These are phyloP conservation scores for Thunnus albacares DNA, from an alignment of 2,797 vertebrate species.

Conservation along the genomic window DNA sequence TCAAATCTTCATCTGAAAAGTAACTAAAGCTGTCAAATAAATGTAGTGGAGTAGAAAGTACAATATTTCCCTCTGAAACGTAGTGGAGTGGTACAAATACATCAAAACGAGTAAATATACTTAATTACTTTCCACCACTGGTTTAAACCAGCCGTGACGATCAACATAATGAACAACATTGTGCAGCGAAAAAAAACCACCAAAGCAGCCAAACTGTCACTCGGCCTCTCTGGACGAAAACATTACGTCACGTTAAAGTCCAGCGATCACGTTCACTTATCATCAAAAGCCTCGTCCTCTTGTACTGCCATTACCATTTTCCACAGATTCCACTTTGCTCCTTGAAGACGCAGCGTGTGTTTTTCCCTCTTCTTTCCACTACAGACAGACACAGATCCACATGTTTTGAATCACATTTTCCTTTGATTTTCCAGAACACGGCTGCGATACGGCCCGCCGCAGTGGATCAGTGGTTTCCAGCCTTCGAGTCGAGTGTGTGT, in stretches of 20 bases:
- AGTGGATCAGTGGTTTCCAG: conserved; percentile 40
- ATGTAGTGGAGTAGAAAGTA: too few species aligned
- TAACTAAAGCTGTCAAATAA: too few species aligned
- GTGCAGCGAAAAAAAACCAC: not conserved
- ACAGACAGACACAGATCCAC: conserved; percentile 49
- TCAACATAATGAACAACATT: too few species aligned
- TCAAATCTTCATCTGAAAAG: too few species aligned
- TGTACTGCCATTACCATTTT: not conserved
- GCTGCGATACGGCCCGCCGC: conserved; percentile 48
- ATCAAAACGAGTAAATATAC: too few species aligned
- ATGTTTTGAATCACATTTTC: conserved; percentile 69
- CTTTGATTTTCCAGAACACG: conserved; percentile 68
- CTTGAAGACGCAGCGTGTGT: not conserved
- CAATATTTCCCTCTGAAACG: too few species aligned
- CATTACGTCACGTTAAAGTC: conserved; percentile 52
- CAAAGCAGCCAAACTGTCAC: too few species aligned
- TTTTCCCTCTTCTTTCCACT: conserved; percentile 25
- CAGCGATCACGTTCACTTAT: conserved; percentile 60
- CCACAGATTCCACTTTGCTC: conserved; percentile 32
- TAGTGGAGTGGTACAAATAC: too few species aligned
- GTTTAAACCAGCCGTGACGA: too few species aligned
- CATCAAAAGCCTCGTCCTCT: conserved; percentile 49
- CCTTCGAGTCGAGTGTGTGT: not conserved
- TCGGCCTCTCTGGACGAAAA: conserved; percentile 8
- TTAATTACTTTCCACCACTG: too few species aligned